Evolutionary conservation across 2,888 invertebrate species (phyloP), one percentile per base, ranked within the genome.

Genomic region (Hypena proboscidalis): DNA sequence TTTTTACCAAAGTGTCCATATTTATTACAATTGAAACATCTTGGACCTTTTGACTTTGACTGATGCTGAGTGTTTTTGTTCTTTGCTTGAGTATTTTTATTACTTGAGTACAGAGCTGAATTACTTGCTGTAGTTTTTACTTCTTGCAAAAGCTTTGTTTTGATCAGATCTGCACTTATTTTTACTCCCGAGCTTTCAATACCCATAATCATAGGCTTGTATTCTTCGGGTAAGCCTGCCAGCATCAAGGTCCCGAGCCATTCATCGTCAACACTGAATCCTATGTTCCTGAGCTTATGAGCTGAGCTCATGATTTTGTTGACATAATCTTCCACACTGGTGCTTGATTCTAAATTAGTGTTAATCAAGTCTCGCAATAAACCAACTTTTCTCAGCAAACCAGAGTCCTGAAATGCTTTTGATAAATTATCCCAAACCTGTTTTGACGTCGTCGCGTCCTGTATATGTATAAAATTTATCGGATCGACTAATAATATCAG

Each of bases 401-500:
- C 25, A n/a, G 23, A 30, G 19, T 38, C 31, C 23, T 38, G 17
- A 13, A 38, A 38, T 5, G 22, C 25, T n/a, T 39, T 22, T 17
- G 14, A 23, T 13, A 39, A 25, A 25, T 13, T 39, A 2, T 39
- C 25, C 32, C 25, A 32, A 1, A 39, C 31, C n/a, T 32, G 19
- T 19, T 31, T 25, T 4, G 15, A 15, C 4, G 31, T 25, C 4
- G 8, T 13, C 4, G 32, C 11, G 13, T 23, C 21, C 9, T 37
- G 37, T 11, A 37, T 21, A 17, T 37, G 29, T 9, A 29, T 30
- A 37, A 22, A 11, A n/a, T 37, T n/a, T 30, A 22, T 1, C 5
- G 37, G 37, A 21, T 38, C 23, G 2, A 38, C 4, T 10, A 23
- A 38, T 17, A 38, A 31, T n/a, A 38, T 38, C 1, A 38, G 2